phyloP scores from a whole-genome alignment of 2,113 vertebrate species.

The Callipepla squamata region DNA sequence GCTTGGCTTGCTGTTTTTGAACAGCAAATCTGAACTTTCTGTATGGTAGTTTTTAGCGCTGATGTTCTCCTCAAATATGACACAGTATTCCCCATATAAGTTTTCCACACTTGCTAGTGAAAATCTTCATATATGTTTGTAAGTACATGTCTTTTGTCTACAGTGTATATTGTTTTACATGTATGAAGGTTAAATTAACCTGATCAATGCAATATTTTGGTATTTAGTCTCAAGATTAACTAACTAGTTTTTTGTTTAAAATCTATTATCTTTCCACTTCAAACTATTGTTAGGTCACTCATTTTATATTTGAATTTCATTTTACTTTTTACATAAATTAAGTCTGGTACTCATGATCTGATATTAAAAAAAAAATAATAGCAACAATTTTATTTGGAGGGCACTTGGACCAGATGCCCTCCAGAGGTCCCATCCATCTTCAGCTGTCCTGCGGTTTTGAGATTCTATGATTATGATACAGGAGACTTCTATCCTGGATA shows the following conservation, averaged over 20 bases:
- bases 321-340: not conserved
- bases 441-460: not conserved
- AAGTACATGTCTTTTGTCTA: not conserved
- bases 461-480: not conserved
- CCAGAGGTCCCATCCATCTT: not conserved
- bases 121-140: not conserved
- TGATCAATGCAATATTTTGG: not conserved
- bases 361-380: not conserved
- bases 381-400: rapidly evolving
- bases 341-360: not conserved
- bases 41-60: not conserved
- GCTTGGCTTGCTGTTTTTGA: not conserved
- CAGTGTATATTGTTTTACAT: not conserved
- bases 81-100: not conserved
- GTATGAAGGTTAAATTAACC: not conserved
- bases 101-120: not conserved
- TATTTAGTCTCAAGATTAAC: not conserved
- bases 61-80: not conserved
- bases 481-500: not conserved
- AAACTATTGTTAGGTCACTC: rapidly evolving
- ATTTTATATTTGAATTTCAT: not conserved
- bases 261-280: not conserved
- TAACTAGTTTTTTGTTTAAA: not conserved
- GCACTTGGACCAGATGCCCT: not conserved
- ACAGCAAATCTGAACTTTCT: not conserved